Conservation (phyloP, 2,113 vertebrate species). For the Raja brachyura region DNA sequence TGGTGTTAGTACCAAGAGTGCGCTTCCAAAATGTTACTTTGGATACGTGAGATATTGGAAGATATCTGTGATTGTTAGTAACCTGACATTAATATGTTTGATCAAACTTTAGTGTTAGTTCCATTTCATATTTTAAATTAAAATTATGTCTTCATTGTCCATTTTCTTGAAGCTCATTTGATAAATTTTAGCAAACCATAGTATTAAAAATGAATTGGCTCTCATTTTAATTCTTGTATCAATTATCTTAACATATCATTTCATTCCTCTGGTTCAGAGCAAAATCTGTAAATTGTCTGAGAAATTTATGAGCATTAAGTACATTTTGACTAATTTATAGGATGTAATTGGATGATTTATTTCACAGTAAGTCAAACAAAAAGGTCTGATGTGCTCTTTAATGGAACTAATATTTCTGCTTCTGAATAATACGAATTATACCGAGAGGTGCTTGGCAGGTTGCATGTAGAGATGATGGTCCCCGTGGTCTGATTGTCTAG, state of each 20-base stretch:
- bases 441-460: too few species aligned
- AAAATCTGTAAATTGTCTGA: neutral
- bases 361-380: neutral
- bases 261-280: neutral
- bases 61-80: neutral
- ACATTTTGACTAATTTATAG: constrained; percentile 17
- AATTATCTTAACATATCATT: neutral
- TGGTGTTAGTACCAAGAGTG: neutral
- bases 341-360: constrained; percentile 14
- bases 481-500: too few species aligned
- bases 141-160: neutral
- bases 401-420: neutral
- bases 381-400: neutral
- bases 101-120: neutral
- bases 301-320: constrained; percentile 2
- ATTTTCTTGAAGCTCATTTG: constrained; percentile 8
- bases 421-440: neutral
- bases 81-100: constrained; percentile 15
- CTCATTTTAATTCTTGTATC: constrained; percentile 26
- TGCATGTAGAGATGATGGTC: too few species aligned
- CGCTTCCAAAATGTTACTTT: neutral
- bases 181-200: neutral
- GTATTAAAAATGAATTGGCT: constrained; percentile 35
- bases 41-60: neutral
- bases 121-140: constrained; percentile 6